Conservation (phyloP, 2,797 vertebrate species). For the Varecia variegata region DNA sequence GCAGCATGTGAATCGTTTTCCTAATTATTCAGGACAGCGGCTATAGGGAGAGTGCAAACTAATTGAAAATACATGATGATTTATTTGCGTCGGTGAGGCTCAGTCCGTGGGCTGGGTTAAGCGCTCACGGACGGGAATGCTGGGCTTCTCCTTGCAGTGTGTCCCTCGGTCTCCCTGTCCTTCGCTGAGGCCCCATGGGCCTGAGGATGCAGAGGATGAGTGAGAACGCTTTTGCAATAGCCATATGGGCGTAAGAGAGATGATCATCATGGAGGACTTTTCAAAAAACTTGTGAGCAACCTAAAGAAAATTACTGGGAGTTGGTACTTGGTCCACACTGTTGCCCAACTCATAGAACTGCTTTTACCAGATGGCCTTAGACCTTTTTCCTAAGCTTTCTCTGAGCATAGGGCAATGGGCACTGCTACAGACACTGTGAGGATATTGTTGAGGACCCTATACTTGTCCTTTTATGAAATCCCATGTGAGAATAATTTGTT, state of each 20-base stretch:
- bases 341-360: background rate
- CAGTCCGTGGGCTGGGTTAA: slow-evolving; percentile 81
- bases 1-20: slow-evolving; percentile 86
- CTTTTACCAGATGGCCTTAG: background rate
- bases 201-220: background rate
- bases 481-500: accelerated
- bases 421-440: accelerated
- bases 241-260: background rate
- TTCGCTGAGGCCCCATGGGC: background rate
- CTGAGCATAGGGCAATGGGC: background rate
- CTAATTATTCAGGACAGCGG: slow-evolving; percentile 88
- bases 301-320: background rate
- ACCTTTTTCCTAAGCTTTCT: background rate
- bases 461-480: background rate
- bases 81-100: slow-evolving; percentile 78
- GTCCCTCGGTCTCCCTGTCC: background rate
- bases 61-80: slow-evolving; percentile 86
- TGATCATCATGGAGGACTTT: background rate
- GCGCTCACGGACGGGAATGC: slow-evolving; percentile 68
- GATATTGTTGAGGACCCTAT: accelerated
- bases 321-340: accelerated
- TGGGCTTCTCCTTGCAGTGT: slow-evolving; percentile 38
- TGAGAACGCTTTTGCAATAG: background rate
- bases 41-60: slow-evolving; percentile 83
- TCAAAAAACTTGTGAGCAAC: background rate